phyloP scores from a whole-genome alignment of 2,888 invertebrate genomes.

The Limnephilus auricula region DNA sequence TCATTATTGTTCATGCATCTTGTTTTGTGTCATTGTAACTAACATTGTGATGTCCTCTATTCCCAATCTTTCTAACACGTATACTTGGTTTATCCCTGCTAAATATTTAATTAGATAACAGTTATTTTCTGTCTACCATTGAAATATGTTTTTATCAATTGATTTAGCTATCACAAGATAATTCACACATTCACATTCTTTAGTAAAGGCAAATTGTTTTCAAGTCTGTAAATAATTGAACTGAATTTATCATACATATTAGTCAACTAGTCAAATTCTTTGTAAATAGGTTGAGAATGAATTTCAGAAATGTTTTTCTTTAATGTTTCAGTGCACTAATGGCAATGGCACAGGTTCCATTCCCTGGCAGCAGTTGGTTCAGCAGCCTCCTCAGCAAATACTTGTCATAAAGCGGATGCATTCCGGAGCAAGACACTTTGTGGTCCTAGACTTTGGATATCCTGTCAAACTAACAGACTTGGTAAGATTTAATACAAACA shows the following conservation, averaged over 20 bases:
- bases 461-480: conserved; percentile 91
- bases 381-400: conserved; percentile 89
- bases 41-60: not conserved
- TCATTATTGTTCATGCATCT: too few relatives aligned
- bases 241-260: not conserved
- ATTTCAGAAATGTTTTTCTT: not conserved
- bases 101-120: not conserved
- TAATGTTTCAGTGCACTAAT: conserved; percentile 58
- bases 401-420: conserved; percentile 96
- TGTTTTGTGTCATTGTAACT: not conserved
- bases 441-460: conserved; percentile 94
- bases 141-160: too few relatives aligned
- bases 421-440: conserved; percentile 94
- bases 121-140: not conserved
- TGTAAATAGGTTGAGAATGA: not conserved
- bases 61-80: not conserved
- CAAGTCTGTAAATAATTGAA: not conserved
- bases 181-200: not conserved
- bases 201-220: not conserved
- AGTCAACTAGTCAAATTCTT: not conserved
- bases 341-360: conserved; percentile 71
- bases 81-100: not conserved
- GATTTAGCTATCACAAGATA: too few relatives aligned
- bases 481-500: conserved; percentile 69
- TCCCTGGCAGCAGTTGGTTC: conserved; percentile 87